Base-by-base conservation (phyloP, 2,797 vertebrate genomes). In the Silurus aristotelis region DNA sequence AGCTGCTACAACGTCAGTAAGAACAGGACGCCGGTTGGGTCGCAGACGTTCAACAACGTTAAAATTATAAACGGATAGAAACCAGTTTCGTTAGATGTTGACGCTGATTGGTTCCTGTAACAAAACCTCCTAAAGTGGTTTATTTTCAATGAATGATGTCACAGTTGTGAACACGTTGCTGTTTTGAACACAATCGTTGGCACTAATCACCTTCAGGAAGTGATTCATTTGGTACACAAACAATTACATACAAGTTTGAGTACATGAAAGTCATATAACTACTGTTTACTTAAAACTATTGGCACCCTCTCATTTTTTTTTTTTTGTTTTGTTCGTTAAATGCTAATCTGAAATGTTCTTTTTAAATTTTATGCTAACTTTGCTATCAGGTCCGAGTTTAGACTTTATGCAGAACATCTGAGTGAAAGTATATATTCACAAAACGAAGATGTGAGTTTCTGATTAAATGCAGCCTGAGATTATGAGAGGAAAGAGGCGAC, bases 391-490 rank as follows among this genome's bases (percentile, higher is more conserved):
- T 43, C 25, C 10, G 5, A 38, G 27, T 77, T 77, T 22, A 25
- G 46, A 55, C 71, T 15, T 73, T 8, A 61, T 9, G 10, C 22
- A 22, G 9, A 60, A 60, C 19, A 38, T 61, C 75, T 38, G 9
- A 22, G 56, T 2, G 0, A 13, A 60, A 22, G 27, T 22, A 20
- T 19, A 38, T 20, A 60, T 20, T 38, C 20, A 60, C 56, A 38
- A 76, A 43, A 63, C 2, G 3, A 12, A 22, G 56, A 60, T 43
- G 56, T 8, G 75, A 78, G 56, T 38, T 27, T 78, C 75, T 61
- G 56, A 78, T 43, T 22, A 61, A 38, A 61, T 1, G 76, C 31
- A 56, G 48, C 63, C 79, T 76, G 79, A 82, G 52, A 79, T 22
- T 25, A 73, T 27, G 22, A n/a, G 67, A 1, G n/a, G 22, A 83